Percentiles rank a stretch among this genome's conserved stretches.
Conservation (phyloP, 2,113 vertebrate genomes). For the Acanthisitta chloris region DNA sequence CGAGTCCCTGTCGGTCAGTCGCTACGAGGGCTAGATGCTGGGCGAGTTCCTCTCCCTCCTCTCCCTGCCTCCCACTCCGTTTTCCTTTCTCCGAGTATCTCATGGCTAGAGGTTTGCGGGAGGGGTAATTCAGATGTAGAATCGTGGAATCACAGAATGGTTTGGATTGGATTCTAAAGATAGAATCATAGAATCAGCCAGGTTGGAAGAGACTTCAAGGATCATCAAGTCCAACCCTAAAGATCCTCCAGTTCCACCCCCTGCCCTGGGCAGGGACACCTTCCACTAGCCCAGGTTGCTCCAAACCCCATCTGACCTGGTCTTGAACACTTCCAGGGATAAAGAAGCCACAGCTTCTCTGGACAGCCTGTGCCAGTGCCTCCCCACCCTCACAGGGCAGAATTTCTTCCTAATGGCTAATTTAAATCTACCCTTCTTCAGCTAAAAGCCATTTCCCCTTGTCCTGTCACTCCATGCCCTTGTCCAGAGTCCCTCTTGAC, state of each 20-base stretch:
- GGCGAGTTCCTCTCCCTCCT: neutral
- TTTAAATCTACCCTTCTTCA: neutral
- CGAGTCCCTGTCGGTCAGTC: neutral
- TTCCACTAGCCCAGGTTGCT: neutral
- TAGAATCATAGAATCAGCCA: neutral
- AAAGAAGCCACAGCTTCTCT: neutral
- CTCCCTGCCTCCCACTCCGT: neutral
- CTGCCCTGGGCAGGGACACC: neutral
- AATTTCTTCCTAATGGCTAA: neutral
- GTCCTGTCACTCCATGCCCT: neutral
- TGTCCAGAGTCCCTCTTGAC: neutral
- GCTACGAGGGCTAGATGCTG: neutral
- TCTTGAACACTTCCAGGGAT: neutral
- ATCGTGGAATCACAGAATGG: neutral
- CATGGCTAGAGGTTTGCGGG: neutral
- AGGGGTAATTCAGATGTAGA: neutral
- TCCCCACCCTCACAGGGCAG: neutral
- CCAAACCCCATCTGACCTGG: accelerated
- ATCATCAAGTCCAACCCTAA: too few species aligned
- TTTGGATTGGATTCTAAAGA: too few species aligned
- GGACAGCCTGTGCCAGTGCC: neutral
- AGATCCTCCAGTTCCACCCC: neutral
- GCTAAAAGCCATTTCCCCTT: neutral
- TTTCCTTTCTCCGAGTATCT: neutral
- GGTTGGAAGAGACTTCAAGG: neutral